Evolutionary conservation across 1,140 invertebrate species (phyloP).

Genomic region (Chironomus striatipennis): DNA sequence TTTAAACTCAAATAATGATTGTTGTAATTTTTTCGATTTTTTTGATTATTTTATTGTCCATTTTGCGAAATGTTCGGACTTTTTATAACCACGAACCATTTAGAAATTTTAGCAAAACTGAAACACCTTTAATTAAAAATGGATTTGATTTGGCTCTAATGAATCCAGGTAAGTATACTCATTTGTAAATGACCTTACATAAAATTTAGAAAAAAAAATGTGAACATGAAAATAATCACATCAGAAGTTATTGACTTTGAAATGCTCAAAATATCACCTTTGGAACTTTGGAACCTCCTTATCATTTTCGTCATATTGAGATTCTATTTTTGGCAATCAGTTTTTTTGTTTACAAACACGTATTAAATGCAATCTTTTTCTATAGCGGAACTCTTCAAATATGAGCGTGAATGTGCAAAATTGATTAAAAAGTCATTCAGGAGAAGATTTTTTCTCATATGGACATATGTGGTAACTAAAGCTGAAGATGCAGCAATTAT

Average conservation of each 20-base stretch:
- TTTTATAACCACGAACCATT: background rate
- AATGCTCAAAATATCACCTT: no score
- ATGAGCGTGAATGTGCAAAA: background rate
- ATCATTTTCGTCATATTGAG: no score
- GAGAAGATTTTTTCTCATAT: conserved; percentile 29
- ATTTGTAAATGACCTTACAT: no score
- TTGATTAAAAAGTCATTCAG: conserved; percentile 26
- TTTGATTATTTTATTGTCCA: background rate
- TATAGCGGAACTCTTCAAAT: background rate
- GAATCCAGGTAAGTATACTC: background rate
- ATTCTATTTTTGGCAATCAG: no score
- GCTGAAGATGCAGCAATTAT: conserved; percentile 29
- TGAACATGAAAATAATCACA: no score
- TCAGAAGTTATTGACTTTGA: no score
- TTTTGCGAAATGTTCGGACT: background rate
- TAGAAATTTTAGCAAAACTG: background rate
- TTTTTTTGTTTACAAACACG: background rate
- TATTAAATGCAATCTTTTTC: background rate
- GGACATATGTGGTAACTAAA: conserved; percentile 32
- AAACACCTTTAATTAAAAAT: background rate
- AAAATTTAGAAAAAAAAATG: no score
- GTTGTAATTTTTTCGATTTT: background rate
- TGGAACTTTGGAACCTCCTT: no score
- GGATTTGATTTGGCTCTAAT: background rate
- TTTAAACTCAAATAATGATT: background rate